A percentile compares a stretch with the other conserved stretches of the same genome.
Conservation (phyloP, 1,140 invertebrate species). For the Hylyphantes graminicola region DNA sequence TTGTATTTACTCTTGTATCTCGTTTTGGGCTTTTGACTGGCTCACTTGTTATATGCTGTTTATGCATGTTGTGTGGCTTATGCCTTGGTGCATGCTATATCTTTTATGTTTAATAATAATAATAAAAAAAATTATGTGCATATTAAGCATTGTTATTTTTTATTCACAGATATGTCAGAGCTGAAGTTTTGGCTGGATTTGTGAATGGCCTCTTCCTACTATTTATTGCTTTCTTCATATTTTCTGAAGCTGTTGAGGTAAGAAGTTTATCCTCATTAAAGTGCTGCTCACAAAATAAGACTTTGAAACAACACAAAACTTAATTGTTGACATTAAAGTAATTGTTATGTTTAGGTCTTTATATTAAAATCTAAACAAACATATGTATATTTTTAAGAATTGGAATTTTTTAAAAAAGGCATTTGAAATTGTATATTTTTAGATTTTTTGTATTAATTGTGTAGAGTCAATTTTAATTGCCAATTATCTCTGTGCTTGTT, state of each 20-base stretch:
- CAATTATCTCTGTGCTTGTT: too few species aligned
- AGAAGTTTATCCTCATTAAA: slow-evolving; percentile 57
- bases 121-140: too few species aligned
- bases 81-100: too few species aligned
- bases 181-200: slow-evolving; percentile 95
- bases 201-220: slow-evolving; percentile 95
- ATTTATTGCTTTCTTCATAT: slow-evolving; percentile 96
- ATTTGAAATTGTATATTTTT: not conserved
- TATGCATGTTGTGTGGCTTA: not conserved
- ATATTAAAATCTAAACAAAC: not conserved
- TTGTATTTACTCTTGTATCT: too few species aligned
- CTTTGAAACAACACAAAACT: not conserved
- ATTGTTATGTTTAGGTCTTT: not conserved
- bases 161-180: slow-evolving; percentile 81
- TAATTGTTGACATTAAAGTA: not conserved
- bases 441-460: not conserved
- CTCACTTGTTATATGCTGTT: too few species aligned
- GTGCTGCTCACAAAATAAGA: not conserved
- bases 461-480: too few species aligned
- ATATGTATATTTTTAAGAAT: not conserved
- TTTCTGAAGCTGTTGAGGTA: slow-evolving; percentile 91
- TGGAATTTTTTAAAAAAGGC: too few species aligned
- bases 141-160: not conserved
- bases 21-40: too few species aligned
- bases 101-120: too few species aligned